Percentiles rank a stretch among this genome's conserved stretches.
Conservation (phyloP, 2,113 vertebrate genomes). For the Cololabis saira region DNA sequence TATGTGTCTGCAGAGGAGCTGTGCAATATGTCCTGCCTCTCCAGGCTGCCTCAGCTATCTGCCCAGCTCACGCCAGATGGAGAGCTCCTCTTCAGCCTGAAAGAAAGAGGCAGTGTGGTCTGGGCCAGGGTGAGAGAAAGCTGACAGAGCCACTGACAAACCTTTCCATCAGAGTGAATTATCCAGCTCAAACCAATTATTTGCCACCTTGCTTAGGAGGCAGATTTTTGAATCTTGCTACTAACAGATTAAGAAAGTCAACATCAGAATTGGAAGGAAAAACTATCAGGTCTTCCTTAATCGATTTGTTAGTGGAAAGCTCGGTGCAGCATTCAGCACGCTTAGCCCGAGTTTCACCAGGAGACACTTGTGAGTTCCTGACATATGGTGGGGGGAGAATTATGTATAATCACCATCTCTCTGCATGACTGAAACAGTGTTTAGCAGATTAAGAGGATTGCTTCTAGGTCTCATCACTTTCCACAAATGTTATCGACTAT, state of each 20-base stretch:
- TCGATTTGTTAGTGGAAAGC: neutral
- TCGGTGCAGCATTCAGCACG: slow-evolving; percentile 13
- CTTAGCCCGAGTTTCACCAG: neutral
- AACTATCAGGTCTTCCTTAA: neutral
- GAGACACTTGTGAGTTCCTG: slow-evolving; percentile 5
- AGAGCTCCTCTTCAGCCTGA: slow-evolving; percentile 81
- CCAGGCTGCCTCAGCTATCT: slow-evolving; percentile 81
- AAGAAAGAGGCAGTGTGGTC: slow-evolving; percentile 62
- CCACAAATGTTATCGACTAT: slow-evolving; percentile 5
- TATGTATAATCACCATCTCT: slow-evolving; percentile 10
- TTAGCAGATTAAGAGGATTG: neutral
- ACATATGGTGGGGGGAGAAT: neutral
- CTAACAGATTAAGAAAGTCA: slow-evolving; percentile 26
- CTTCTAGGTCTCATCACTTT: slow-evolving; percentile 7
- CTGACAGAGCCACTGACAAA: slow-evolving; percentile 5
- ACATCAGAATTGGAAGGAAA: slow-evolving; percentile 9
- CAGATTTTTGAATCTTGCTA: slow-evolving; percentile 15
- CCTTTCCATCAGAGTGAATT: slow-evolving; percentile 5
- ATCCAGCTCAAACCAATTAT: slow-evolving; percentile 10
- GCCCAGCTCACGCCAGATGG: slow-evolving; percentile 76
- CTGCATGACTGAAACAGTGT: neutral
- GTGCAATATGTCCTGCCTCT: slow-evolving; percentile 86
- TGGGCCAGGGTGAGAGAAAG: slow-evolving; percentile 57
- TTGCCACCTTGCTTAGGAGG: slow-evolving; percentile 1
- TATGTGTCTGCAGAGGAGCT: slow-evolving; percentile 90